phyloP scores from a whole-genome alignment of 2,113 vertebrate genomes.

The Nettapus auritus region DNA sequence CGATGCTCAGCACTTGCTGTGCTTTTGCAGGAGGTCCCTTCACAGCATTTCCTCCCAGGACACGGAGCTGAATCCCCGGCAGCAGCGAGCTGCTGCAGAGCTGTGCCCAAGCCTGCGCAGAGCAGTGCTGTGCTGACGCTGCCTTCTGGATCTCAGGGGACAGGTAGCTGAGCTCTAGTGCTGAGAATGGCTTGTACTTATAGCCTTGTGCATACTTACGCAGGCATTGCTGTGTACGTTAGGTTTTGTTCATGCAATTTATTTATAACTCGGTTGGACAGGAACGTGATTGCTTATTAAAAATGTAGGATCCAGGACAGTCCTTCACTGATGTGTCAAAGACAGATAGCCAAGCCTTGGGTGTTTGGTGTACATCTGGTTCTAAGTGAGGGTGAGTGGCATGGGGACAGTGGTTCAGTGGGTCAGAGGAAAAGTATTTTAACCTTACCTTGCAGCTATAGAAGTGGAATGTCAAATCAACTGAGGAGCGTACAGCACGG shows the following conservation, averaged over 20 bases:
- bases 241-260: background rate
- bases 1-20: fast-evolving
- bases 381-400: background rate
- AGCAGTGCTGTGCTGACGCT: background rate
- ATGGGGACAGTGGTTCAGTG: fast-evolving
- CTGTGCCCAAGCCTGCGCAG: background rate
- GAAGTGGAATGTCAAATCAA: background rate
- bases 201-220: fast-evolving
- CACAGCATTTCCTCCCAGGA: background rate
- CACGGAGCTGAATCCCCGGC: background rate
- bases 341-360: too few relatives aligned
- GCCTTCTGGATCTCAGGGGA: background rate
- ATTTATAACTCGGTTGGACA: background rate
- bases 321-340: fast-evolving
- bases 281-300: background rate
- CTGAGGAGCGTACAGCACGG: fast-evolving
- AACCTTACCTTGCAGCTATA: background rate
- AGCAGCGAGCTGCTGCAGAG: background rate
- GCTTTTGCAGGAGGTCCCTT: background rate
- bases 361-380: background rate
- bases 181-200: background rate
- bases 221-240: background rate
- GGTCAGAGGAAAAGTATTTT: background rate
- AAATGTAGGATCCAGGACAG: background rate
- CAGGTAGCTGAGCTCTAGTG: fast-evolving